These are phyloP conservation scores for Lacanobia oleracea DNA, from an alignment of 2,888 invertebrate species.

Conservation along the genomic window DNA sequence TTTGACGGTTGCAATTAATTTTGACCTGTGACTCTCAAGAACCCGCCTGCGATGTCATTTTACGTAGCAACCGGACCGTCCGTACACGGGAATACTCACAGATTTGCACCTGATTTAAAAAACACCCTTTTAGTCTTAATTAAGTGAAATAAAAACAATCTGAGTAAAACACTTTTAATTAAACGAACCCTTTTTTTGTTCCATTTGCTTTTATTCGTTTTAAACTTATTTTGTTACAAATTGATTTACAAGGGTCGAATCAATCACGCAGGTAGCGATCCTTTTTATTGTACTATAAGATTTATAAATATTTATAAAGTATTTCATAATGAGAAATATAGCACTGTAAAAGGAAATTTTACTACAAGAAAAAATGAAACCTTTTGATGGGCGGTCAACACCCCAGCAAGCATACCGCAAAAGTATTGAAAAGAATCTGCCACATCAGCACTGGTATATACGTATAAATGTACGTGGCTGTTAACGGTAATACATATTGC, in stretches of 20 bases:
- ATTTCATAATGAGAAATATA: background rate
- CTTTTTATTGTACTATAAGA: background rate
- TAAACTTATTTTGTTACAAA: slow-evolving; percentile 9
- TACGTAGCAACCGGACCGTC: slow-evolving; percentile 21
- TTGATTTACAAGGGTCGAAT: slow-evolving; percentile 27
- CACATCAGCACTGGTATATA: slow-evolving; percentile 39
- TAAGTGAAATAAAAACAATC: slow-evolving; percentile 51
- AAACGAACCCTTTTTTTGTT: slow-evolving; percentile 38
- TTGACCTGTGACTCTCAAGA: slow-evolving; percentile 29
- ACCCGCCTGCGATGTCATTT: slow-evolving; percentile 13
- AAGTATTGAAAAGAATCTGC: slow-evolving; percentile 35
- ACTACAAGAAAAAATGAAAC: background rate
- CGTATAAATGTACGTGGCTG: slow-evolving; percentile 15
- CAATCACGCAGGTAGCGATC: background rate
- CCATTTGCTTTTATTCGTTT: background rate
- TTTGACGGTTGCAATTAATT: slow-evolving; percentile 14
- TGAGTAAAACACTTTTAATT: slow-evolving; percentile 38
- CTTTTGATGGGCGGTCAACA: slow-evolving; percentile 33
- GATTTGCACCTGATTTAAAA: slow-evolving; percentile 32
- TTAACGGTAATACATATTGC: slow-evolving; percentile 40
- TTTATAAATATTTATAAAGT: background rate
- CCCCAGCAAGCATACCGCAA: background rate
- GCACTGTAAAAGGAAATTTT: background rate
- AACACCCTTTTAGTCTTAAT: slow-evolving; percentile 59
- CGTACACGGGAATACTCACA: slow-evolving; percentile 25